Base-by-base conservation (phyloP, 2,888 invertebrate species). In the Diplazon laetatorius region DNA sequence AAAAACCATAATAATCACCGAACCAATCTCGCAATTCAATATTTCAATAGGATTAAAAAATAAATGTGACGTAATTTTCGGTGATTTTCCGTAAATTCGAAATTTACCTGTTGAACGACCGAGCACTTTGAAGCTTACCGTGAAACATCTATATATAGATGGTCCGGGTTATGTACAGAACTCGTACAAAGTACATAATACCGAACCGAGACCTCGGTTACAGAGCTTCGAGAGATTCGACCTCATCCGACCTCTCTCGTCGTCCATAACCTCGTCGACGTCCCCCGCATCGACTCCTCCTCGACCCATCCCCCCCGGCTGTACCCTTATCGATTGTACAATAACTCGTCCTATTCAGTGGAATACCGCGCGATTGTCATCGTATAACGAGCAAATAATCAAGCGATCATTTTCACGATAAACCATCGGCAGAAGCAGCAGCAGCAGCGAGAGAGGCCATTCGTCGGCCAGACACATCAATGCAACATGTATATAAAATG, bases 311-410 rank as follows among this genome's bases (percentile, higher is more conserved):
- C 18, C 9, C 39, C 18, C 12, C 76, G 48, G 55, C 57, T 68
- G 57, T 68, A 68, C 68, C 66, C 72, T 62, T 76, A 78, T 78
- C 75, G 78, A 78, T 78, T 70, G 71, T 72, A 76, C 76, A 72
- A 78, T 78, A 78, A 78, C 75, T 78, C 70, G 25, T 57, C n/a
- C 57, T 75, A 76, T 76, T 78, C 78, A 66, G 60, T 60, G 71
- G 55, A 60, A 10, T 4, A 66, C 70, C n/a, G n/a, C n/a, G n/a
- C 50, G 71, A 78, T 71, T 78, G 78, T 76, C 76, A 78, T 78
- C 68, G 71, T n/a, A n/a, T 78, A 78, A 78, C 71, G 62, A 72
- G 78, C 75, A 78, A 78, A 78, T 76, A 78, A 78, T 78, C 78
- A 78, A 71, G 75, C 71, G 78, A 78, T 76, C 66, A 71, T n/a